Evolutionary conservation across 2,888 invertebrate genomes (phyloP).

Genomic region (Ophion costatus): DNA sequence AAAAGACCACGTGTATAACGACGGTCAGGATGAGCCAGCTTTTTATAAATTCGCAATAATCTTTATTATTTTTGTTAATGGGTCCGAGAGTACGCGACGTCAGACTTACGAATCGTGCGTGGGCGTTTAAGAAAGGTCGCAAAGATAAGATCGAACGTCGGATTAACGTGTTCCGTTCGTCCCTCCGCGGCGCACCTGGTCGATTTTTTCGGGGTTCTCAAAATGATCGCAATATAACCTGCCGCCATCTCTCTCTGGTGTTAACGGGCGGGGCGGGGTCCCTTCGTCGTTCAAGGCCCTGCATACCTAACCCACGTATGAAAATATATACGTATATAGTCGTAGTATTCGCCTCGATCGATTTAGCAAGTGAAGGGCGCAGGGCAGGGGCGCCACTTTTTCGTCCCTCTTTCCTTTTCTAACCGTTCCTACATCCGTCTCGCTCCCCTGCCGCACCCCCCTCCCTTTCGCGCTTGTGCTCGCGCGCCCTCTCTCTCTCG

Average conservation of each 20-base stretch:
- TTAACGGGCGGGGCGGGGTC: constrained; percentile 28
- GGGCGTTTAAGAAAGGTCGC: constrained; percentile 7
- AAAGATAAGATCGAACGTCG: constrained; percentile 10
- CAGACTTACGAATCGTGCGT: not conserved
- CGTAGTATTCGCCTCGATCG: constrained; percentile 42
- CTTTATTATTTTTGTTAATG: constrained; percentile 15
- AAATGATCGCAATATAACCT: constrained; percentile 24
- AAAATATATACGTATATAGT: not conserved
- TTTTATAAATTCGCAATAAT: constrained; percentile 5
- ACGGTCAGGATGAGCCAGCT: not conserved
- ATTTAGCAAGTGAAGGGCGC: constrained; percentile 57
- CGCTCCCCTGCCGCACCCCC: not conserved
- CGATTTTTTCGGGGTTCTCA: constrained; percentile 24
- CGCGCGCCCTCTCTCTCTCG: constrained; percentile 3
- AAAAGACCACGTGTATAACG: too few relatives aligned
- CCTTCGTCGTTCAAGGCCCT: not conserved
- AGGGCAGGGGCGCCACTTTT: constrained; percentile 43
- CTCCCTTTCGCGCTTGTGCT: constrained; percentile 6
- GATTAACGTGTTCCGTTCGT: constrained; percentile 4
- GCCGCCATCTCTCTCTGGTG: constrained; percentile 5
- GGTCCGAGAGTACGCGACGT: not conserved
- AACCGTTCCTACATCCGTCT: not conserved
- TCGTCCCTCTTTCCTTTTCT: constrained; percentile 13
- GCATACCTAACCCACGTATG: constrained; percentile 1
- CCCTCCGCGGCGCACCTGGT: constrained; percentile 33